Percentiles rank a stretch among this genome's conserved stretches.
These are phyloP conservation scores for Notarius lentiginosus DNA, from an alignment of 2,113 vertebrate species.

Conservation along the genomic window DNA sequence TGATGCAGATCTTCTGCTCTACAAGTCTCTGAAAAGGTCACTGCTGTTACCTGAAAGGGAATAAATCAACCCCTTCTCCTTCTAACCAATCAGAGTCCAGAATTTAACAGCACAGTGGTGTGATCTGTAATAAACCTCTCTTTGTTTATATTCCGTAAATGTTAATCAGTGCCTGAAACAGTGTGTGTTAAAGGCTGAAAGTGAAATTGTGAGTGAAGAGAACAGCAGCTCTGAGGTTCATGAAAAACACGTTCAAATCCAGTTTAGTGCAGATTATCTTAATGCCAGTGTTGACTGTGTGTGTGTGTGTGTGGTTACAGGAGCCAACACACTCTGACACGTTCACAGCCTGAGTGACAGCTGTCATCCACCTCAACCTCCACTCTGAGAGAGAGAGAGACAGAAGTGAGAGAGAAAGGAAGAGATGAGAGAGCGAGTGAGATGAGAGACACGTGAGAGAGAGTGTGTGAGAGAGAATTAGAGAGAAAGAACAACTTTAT, in stretches of 20 bases:
- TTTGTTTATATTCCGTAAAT: background rate
- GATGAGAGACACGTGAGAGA: too few relatives aligned
- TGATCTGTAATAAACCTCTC: background rate
- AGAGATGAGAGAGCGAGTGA: too few relatives aligned
- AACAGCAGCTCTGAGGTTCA: background rate
- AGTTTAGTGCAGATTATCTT: conserved; percentile 22
- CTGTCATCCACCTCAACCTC: conserved; percentile 5
- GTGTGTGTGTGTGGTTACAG: background rate
- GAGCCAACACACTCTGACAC: conserved; percentile 4
- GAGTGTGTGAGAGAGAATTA: too few relatives aligned
- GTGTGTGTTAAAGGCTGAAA: background rate
- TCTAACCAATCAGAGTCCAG: background rate
- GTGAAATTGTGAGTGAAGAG: background rate
- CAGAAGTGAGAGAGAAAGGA: too few relatives aligned
- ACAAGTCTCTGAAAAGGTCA: too few relatives aligned
- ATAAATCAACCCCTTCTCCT: background rate
- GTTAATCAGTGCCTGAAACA: background rate
- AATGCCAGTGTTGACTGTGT: background rate
- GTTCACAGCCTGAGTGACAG: background rate
- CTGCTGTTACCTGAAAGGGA: background rate
- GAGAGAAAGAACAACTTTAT: too few relatives aligned
- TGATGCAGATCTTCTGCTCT: too few relatives aligned
- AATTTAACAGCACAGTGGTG: background rate
- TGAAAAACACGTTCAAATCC: conserved; percentile 17
- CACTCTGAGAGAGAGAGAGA: too few relatives aligned